These are phyloP conservation scores for Trichomycterus rosablanca DNA, from an alignment of 2,113 vertebrate species.

Conservation along the genomic window DNA sequence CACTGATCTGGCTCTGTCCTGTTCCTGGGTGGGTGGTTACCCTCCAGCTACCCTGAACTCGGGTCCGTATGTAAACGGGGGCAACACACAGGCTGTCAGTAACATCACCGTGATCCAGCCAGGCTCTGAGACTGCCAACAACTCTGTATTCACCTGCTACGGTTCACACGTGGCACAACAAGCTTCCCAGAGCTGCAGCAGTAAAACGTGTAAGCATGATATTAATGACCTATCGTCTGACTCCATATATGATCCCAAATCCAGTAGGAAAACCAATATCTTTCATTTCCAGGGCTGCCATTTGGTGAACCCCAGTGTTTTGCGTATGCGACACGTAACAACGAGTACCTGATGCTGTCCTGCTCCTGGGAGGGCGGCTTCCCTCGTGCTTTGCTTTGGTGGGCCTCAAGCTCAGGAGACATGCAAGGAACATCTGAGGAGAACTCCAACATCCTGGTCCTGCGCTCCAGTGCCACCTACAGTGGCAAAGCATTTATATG, in stretches of 20 bases:
- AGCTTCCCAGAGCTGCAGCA: conserved; percentile 57
- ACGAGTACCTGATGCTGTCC: conserved; percentile 74
- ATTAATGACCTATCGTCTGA: neutral
- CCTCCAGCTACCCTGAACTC: conserved; percentile 72
- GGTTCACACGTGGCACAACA: conserved; percentile 69
- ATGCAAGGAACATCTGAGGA: conserved; percentile 54
- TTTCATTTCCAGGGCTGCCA: conserved; percentile 65
- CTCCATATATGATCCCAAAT: neutral
- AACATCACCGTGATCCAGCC: conserved; percentile 63
- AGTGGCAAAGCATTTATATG: conserved; percentile 74
- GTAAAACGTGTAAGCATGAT: conserved; percentile 72
- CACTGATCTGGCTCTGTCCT: conserved; percentile 69
- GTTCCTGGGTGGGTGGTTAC: conserved; percentile 78
- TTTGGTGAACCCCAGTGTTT: conserved; percentile 65
- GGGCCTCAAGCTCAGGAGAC: conserved; percentile 60
- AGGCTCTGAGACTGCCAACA: conserved; percentile 55
- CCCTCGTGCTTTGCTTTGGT: conserved; percentile 70
- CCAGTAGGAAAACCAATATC: too few relatives aligned
- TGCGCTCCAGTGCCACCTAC: conserved; percentile 58
- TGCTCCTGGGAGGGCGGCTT: conserved; percentile 80
- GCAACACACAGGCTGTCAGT: conserved; percentile 42
- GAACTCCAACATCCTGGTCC: conserved; percentile 64
- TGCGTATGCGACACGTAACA: conserved; percentile 65
- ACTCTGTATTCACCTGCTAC: conserved; percentile 72
- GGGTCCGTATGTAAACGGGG: conserved; percentile 56